Conservation (phyloP, 2,797 vertebrate species). For the Xyrichtys novacula region DNA sequence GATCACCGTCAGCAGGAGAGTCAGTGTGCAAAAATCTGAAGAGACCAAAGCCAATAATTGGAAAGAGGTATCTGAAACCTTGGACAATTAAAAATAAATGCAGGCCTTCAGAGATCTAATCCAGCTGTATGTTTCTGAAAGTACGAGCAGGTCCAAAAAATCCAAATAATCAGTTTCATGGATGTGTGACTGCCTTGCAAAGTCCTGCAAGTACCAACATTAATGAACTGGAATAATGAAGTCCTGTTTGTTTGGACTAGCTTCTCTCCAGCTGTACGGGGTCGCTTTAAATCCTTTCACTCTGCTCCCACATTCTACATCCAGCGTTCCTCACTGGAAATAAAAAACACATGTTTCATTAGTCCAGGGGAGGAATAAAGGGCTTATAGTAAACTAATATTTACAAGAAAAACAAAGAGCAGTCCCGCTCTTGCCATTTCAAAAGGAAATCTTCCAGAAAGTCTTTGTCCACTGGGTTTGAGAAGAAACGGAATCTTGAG, state of each 20-base stretch:
- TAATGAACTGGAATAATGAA: constrained; percentile 8
- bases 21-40: constrained; percentile 12
- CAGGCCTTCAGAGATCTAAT: background rate
- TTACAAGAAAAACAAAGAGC: constrained; percentile 44
- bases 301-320: constrained; percentile 30
- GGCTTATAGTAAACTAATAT: constrained; percentile 39
- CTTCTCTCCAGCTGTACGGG: constrained; percentile 31
- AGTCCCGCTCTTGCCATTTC: background rate
- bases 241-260: constrained; percentile 43
- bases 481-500: background rate
- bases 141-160: background rate
- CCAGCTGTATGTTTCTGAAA: constrained; percentile 5
- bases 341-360: constrained; percentile 50
- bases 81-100: constrained; percentile 2
- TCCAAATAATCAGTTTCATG: constrained; percentile 16
- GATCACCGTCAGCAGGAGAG: constrained; percentile 2
- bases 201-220: constrained; percentile 18
- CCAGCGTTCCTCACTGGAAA: constrained; percentile 19
- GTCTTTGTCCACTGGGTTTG: constrained; percentile 11
- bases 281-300: constrained; percentile 43
- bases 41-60: background rate
- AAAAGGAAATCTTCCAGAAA: constrained; percentile 8
- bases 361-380: background rate
- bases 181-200: constrained; percentile 23
- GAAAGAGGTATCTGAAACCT: constrained; percentile 18